Percentiles rank a stretch among this genome's conserved stretches.
phyloP scores from a whole-genome alignment of 2,113 vertebrate species.

The Progne subis region DNA sequence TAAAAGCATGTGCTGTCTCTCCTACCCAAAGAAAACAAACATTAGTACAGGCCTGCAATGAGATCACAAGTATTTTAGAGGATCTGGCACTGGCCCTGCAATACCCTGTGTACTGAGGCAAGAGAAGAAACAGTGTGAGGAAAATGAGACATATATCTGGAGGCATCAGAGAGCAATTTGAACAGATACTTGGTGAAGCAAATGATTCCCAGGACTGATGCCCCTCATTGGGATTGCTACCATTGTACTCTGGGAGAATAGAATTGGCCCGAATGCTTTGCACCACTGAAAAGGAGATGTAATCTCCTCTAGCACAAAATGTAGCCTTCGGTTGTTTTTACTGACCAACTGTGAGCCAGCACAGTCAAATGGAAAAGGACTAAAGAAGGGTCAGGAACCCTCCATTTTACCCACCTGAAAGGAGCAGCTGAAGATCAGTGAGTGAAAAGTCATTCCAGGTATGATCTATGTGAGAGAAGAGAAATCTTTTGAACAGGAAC shows the following conservation, averaged over 20 bases:
- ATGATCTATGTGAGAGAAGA: neutral
- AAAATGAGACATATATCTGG: constrained; percentile 14
- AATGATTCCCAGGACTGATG: neutral
- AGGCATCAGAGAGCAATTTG: constrained; percentile 22
- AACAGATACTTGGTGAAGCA: neutral
- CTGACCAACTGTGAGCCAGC: neutral
- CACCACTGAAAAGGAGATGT: neutral
- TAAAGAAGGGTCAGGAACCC: neutral
- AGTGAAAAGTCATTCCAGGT: neutral
- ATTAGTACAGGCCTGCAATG: neutral
- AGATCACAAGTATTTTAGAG: neutral
- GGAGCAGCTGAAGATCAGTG: neutral
- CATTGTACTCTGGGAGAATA: constrained; percentile 12
- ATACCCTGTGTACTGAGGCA: neutral
- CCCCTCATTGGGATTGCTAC: neutral
- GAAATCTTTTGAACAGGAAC: neutral
- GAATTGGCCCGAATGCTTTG: neutral
- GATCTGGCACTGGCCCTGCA: neutral
- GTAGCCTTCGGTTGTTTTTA: neutral
- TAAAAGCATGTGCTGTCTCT: neutral
- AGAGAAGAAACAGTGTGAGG: neutral
- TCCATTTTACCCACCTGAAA: neutral
- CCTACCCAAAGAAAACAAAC: neutral
- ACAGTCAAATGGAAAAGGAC: neutral
- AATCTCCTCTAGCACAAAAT: constrained; percentile 14